Percentiles rank a stretch among this genome's conserved stretches.
These are phyloP conservation scores for Montipora foliosa DNA, from an alignment of 64 coral and sea anemone species.

Conservation along the genomic window DNA sequence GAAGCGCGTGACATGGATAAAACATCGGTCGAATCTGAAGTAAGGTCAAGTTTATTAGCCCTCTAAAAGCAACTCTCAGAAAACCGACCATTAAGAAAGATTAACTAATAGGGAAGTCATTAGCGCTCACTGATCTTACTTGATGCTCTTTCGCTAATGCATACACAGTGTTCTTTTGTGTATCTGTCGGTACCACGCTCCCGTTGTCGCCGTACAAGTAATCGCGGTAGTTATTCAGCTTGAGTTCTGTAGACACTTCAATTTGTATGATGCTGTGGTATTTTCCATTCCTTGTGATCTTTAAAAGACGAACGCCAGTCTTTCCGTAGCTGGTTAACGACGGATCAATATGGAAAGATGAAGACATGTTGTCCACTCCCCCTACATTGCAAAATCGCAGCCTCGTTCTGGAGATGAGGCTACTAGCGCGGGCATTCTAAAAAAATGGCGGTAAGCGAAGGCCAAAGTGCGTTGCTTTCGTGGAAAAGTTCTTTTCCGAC, in stretches of 20 bases:
- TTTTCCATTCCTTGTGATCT: constrained; percentile 69
- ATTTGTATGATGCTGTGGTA: constrained; percentile 88
- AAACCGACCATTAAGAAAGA: neutral
- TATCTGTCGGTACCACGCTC: constrained; percentile 83
- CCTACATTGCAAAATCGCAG: neutral
- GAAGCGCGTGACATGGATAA: too few relatives aligned
- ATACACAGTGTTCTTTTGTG: constrained; percentile 87
- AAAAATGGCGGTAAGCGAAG: constrained; percentile 80
- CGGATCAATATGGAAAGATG: constrained; percentile 58
- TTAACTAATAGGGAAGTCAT: neutral
- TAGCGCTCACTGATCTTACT: constrained; percentile 13
- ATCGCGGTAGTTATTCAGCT: constrained; percentile 67
- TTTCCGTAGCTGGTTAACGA: constrained; percentile 83
- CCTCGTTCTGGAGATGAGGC: neutral
- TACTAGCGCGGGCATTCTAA: neutral
- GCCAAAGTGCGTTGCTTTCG: neutral
- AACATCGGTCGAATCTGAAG: too few relatives aligned
- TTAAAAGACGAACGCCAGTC: constrained; percentile 82
- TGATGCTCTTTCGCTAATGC: constrained; percentile 80
- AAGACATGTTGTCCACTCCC: constrained; percentile 10
- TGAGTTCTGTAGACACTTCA: constrained; percentile 86
- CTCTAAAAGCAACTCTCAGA: neutral
- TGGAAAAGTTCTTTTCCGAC: constrained; percentile 91
- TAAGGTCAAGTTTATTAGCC: too few relatives aligned
- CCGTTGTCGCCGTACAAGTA: constrained; percentile 74